Evolutionary conservation across 2,888 invertebrate genomes (phyloP).

Genomic region (Venusia cambrica): DNA sequence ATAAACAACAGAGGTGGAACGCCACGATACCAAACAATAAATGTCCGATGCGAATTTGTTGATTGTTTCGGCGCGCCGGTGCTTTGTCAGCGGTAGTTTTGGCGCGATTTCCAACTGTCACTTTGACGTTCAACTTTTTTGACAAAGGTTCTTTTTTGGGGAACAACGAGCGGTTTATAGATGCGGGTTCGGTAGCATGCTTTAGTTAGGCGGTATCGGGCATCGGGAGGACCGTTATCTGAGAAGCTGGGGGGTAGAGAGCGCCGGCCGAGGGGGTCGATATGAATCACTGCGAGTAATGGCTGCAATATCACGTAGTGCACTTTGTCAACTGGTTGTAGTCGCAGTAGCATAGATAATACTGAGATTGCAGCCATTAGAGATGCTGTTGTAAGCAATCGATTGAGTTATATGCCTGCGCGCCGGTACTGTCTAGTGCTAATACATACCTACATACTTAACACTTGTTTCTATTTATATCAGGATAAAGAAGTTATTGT

Average conservation of each 20-base stretch:
- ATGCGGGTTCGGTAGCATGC: constrained; percentile 23
- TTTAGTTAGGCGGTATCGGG: constrained; percentile 29
- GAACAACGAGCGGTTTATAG: constrained; percentile 37
- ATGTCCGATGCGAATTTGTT: constrained; percentile 75
- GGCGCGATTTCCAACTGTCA: constrained; percentile 61
- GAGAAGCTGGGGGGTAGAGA: constrained; percentile 51
- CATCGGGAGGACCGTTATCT: constrained; percentile 50
- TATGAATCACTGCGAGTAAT: constrained; percentile 80
- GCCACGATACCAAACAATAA: constrained; percentile 76
- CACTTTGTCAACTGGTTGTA: constrained; percentile 80
- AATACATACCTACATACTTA: too few relatives aligned
- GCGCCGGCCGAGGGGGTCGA: constrained; percentile 53
- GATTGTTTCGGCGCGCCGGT: constrained; percentile 69
- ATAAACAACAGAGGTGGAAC: constrained; percentile 78
- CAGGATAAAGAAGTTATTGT: too few relatives aligned
- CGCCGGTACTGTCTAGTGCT: too few relatives aligned
- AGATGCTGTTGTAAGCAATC: constrained; percentile 50
- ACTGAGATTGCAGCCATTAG: constrained; percentile 60
- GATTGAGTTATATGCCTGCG: constrained; percentile 39
- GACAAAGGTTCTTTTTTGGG: constrained; percentile 29
- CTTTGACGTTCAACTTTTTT: constrained; percentile 53
- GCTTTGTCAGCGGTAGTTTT: constrained; percentile 67
- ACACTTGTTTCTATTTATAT: too few relatives aligned
- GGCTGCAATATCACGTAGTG: constrained; percentile 80
- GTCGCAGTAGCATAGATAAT: constrained; percentile 76